These are phyloP conservation scores for Drosophila rellima DNA, from an alignment of 2,888 invertebrate genomes.

Conservation along the genomic window DNA sequence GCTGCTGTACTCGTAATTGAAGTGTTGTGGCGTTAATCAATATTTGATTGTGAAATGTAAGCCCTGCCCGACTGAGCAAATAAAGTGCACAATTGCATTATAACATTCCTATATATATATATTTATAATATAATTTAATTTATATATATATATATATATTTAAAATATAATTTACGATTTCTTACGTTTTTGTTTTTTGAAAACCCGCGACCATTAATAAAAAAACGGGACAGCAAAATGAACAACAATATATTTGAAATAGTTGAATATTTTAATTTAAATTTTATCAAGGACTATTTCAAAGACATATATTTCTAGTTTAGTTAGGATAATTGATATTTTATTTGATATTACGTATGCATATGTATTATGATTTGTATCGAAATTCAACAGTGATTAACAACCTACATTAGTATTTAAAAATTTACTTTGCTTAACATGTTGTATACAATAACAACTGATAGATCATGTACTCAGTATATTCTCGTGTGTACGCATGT, in stretches of 20 bases:
- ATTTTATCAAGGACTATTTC: conserved; percentile 6
- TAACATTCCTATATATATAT: neutral
- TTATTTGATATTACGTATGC: conserved; percentile 34
- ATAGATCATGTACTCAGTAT: conserved; percentile 18
- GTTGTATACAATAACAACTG: conserved; percentile 23
- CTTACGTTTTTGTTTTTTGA: too few relatives aligned
- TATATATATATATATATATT: too few relatives aligned
- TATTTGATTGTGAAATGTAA: conserved; percentile 23
- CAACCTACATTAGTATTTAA: conserved; percentile 16
- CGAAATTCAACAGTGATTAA: conserved; percentile 40
- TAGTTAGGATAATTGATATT: conserved; percentile 33
- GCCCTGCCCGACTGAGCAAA: conserved; percentile 5
- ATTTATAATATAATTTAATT: too few relatives aligned
- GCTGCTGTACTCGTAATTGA: conserved; percentile 5
- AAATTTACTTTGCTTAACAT: conserved; percentile 23
- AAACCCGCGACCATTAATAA: neutral
- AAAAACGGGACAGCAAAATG: neutral
- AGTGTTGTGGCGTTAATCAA: conserved; percentile 29
- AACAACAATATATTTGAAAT: conserved; percentile 1
- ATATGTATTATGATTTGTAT: conserved; percentile 18
- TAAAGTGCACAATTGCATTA: conserved; percentile 5
- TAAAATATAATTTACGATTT: too few relatives aligned
- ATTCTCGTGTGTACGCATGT: conserved; percentile 1
- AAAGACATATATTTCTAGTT: conserved; percentile 11
- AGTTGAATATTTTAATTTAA: neutral